A percentile compares a stretch with the other conserved stretches of the same genome.
Evolutionary conservation across 2,888 invertebrate genomes (phyloP).

Genomic region (Tromatobia lineatoria): DNA sequence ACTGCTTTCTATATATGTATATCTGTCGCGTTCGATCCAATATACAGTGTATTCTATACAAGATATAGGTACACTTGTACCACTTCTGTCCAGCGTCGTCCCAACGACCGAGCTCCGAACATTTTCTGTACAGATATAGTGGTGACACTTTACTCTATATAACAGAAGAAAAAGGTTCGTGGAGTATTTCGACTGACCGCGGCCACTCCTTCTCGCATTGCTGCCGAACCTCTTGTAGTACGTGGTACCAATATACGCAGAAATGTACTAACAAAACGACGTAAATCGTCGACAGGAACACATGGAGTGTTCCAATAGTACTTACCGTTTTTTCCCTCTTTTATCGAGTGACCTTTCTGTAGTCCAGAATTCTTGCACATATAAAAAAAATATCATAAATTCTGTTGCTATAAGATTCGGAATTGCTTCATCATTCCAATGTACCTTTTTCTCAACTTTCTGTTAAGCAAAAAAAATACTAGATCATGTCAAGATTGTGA

Average conservation of each 20-base stretch:
- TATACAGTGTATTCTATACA: slow-evolving; percentile 3
- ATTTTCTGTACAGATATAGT: slow-evolving; percentile 10
- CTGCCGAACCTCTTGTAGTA: slow-evolving; percentile 31
- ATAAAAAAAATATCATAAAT: background rate
- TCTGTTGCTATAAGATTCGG: background rate
- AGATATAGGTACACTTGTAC: slow-evolving; percentile 51
- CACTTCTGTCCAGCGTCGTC: slow-evolving; percentile 28
- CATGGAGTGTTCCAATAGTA: slow-evolving; percentile 4
- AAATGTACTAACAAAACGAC: slow-evolving; percentile 28
- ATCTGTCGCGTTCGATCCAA: slow-evolving; percentile 56
- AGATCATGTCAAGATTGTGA: too few relatives aligned
- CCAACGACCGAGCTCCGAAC: slow-evolving; percentile 21
- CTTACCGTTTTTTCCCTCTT: background rate
- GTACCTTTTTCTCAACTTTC: background rate
- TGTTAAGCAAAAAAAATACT: background rate
- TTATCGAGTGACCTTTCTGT: background rate
- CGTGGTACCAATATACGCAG: background rate
- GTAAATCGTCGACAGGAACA: slow-evolving; percentile 35
- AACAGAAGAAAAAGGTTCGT: slow-evolving; percentile 27
- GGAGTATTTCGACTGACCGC: slow-evolving; percentile 46
- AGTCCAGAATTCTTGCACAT: background rate
- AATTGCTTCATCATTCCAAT: background rate
- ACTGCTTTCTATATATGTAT: slow-evolving; percentile 18
- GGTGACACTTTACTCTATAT: slow-evolving; percentile 6
- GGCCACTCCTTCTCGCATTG: slow-evolving; percentile 41